These are phyloP conservation scores for Tanytarsus gracilentus DNA, from an alignment of 2,888 invertebrate species.

Conservation along the genomic window DNA sequence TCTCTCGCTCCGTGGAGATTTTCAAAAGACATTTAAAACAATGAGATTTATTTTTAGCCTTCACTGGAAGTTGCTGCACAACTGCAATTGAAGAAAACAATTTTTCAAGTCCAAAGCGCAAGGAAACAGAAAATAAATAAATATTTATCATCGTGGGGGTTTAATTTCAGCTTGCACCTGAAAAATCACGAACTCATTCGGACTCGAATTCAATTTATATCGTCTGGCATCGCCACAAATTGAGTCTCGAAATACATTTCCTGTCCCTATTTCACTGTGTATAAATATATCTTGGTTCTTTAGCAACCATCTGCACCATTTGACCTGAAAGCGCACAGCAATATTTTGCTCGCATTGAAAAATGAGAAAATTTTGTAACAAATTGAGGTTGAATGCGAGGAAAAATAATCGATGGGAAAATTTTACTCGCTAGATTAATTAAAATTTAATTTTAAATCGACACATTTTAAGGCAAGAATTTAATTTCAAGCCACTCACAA, in stretches of 20 bases:
- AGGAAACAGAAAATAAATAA: not conserved
- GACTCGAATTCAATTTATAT: conserved; percentile 10
- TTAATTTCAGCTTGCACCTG: conserved; percentile 20
- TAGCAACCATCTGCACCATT: too few species aligned
- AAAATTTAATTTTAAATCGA: too few species aligned
- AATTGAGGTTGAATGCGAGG: not conserved
- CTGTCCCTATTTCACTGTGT: too few species aligned
- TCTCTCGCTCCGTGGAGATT: conserved; percentile 2
- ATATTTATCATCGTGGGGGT: conserved; percentile 22
- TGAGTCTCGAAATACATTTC: too few species aligned
- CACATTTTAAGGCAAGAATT: not conserved
- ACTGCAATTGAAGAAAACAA: not conserved
- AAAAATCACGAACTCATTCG: conserved; percentile 17
- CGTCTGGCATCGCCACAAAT: conserved; percentile 1
- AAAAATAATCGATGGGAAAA: not conserved
- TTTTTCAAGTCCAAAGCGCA: not conserved
- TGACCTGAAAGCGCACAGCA: too few species aligned
- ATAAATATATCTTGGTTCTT: too few species aligned
- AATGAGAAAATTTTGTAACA: not conserved
- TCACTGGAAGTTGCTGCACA: not conserved
- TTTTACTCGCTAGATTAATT: too few species aligned
- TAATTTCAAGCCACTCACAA: not conserved
- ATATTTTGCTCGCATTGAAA: too few species aligned
- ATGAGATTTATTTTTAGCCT: not conserved
- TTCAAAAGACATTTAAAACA: conserved; percentile 5